Base-by-base conservation (phyloP, 53 echinoderm and acorn worm genomes). In the Holothuria scabra region DNA sequence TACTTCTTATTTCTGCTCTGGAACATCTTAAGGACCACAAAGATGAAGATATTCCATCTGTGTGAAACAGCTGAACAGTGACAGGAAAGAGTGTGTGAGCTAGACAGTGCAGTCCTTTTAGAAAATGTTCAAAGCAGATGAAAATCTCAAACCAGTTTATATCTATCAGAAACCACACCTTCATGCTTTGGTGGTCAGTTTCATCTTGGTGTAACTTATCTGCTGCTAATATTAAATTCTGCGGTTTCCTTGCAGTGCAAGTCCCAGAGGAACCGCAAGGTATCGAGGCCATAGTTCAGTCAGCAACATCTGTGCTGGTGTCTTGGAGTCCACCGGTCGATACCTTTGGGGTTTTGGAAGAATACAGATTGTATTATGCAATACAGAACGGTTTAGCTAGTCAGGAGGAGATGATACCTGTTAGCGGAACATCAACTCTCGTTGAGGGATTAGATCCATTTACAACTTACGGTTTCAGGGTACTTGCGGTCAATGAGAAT, bases 331-430 rank as follows among this genome's bases (percentile, higher is more conserved):
- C 81, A 0, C 93, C 93, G 8, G 69, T 72, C 28, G 60, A 71
- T 22, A 71, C 74, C 1, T 83, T 78, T 11, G 93, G 90, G 11
- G 85, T 84, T 29, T 69, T 87, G 13, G 30, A 59, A 20, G 78
- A 19, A 35, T 93, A 93, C 65, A 59, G 59, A 21, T 74, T 93
- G 22, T 90, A 74, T 81, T 93, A 93, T 59, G 93, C 93, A 6
- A 81, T 76, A 31, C 86, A 88, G 8, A 87, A 84, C 24, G 87
- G 64, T 1, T 83, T 86, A 9, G 74, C 86, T 46, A 84, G 86
- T 56, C 83, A 64, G 28, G 93, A 93, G 31, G 46, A 60, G 12
- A 61, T 83, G 25, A 35, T 87, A 46, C 48, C 38, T 65, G 80
- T 84, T 14, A 74, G 56, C 31, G 71, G 76, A 29, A 71, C 70